A percentile compares a stretch with the other conserved stretches of the same genome.
Evolutionary conservation across 2,797 vertebrate genomes (phyloP).

Genomic region (Dipus sagitta): DNA sequence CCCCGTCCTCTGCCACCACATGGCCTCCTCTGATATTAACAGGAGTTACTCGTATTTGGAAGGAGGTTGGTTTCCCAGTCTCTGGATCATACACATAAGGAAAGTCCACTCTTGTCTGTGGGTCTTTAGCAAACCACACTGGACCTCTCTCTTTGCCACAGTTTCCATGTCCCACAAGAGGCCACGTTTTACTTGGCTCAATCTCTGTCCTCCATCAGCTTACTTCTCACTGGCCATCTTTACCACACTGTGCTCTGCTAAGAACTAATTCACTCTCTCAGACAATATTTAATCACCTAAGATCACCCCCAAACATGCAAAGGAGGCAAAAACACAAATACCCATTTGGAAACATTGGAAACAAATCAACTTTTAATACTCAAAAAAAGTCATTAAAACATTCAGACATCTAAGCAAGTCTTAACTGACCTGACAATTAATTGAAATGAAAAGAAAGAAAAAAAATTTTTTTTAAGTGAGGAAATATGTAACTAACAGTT

Average conservation of each 20-base stretch:
- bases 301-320: neutral
- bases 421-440: constrained; percentile 8
- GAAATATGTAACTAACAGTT: too few species aligned
- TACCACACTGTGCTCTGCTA: neutral
- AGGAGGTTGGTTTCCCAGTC: neutral
- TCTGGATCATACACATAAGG: neutral
- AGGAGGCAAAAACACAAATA: neutral
- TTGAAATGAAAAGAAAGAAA: neutral
- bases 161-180: neutral
- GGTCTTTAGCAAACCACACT: neutral
- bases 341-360: neutral
- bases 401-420: neutral
- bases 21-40: neutral
- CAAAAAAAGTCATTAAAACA: constrained; percentile 13
- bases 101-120: neutral
- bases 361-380: neutral
- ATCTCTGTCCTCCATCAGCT: neutral
- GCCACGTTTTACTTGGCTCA: neutral
- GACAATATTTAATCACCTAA: neutral
- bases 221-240: neutral
- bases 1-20: neutral
- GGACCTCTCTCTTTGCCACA: neutral
- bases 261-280: neutral
- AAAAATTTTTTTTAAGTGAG: neutral
- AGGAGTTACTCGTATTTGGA: neutral